A percentile compares a stretch with the other conserved stretches of the same genome.
Evolutionary conservation across 2,797 vertebrate species (phyloP).

Genomic region (Ataeniobius toweri): DNA sequence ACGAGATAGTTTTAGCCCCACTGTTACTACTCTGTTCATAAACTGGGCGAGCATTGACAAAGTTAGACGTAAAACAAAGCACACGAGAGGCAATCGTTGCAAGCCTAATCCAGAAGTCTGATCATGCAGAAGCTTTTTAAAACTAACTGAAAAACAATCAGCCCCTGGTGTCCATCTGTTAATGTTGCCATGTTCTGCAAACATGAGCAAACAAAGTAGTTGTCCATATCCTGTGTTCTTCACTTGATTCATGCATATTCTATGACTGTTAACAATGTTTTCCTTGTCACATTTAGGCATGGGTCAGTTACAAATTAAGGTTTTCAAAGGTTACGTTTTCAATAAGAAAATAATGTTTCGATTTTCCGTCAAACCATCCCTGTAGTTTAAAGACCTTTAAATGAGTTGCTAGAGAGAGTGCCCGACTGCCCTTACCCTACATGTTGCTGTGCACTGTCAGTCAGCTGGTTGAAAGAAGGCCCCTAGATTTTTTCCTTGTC

Average conservation of each 20-base stretch:
- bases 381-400: neutral
- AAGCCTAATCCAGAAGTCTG: slow-evolving; percentile 87
- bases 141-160: neutral
- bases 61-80: slow-evolving; percentile 8
- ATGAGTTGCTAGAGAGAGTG: neutral
- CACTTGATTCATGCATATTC: neutral
- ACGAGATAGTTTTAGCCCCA: slow-evolving; percentile 18
- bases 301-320: neutral
- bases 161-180: neutral
- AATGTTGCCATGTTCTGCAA: neutral
- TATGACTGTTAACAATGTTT: neutral
- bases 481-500: neutral
- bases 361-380: neutral
- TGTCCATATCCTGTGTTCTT: neutral
- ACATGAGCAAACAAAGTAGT: neutral
- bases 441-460: neutral
- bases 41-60: slow-evolving; percentile 5
- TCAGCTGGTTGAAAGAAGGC: neutral
- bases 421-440: no score
- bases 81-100: slow-evolving; percentile 81
- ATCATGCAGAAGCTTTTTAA: slow-evolving; percentile 15
- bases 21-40: slow-evolving; percentile 14
- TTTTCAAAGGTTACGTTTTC: neutral
- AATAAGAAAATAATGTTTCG: neutral
- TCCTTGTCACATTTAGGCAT: neutral